Percentiles rank a stretch among this genome's conserved stretches.
These are phyloP conservation scores for Hyalella azteca DNA, from an alignment of 2,888 invertebrate species.

Conservation along the genomic window DNA sequence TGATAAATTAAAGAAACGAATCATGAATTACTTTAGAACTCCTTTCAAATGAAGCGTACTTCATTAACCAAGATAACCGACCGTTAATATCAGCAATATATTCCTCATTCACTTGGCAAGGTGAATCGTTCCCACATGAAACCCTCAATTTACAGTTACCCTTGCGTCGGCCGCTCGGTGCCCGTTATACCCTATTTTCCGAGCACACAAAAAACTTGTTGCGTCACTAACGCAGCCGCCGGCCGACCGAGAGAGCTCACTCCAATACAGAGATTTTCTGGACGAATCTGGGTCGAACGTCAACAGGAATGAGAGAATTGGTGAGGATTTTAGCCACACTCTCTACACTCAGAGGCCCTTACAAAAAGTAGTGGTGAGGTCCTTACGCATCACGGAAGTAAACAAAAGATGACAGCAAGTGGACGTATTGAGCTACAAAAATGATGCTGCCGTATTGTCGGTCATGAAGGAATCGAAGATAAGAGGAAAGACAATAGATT, in stretches of 20 bases:
- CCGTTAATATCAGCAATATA: too few species aligned
- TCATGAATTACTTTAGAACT: too few species aligned
- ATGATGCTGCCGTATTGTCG: neutral
- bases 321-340: neutral
- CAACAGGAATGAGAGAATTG: neutral
- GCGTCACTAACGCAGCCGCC: constrained; percentile 4
- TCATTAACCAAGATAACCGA: too few species aligned
- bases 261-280: neutral
- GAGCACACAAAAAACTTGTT: constrained; percentile 17
- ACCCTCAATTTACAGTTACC: constrained; percentile 27
- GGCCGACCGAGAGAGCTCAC: neutral
- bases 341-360: neutral
- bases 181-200: constrained; percentile 36
- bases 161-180: neutral
- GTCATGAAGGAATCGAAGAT: neutral
- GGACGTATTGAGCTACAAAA: neutral
- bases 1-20: too few species aligned
- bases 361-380: neutral
- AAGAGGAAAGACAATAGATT: neutral
- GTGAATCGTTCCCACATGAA: too few species aligned
- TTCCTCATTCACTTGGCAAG: too few species aligned
- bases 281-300: neutral
- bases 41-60: too few species aligned
- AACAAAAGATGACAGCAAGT: neutral
- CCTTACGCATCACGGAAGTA: neutral